Evolutionary conservation across 2,888 invertebrate species (phyloP).

Genomic region (Nephrocerus scutellatus): DNA sequence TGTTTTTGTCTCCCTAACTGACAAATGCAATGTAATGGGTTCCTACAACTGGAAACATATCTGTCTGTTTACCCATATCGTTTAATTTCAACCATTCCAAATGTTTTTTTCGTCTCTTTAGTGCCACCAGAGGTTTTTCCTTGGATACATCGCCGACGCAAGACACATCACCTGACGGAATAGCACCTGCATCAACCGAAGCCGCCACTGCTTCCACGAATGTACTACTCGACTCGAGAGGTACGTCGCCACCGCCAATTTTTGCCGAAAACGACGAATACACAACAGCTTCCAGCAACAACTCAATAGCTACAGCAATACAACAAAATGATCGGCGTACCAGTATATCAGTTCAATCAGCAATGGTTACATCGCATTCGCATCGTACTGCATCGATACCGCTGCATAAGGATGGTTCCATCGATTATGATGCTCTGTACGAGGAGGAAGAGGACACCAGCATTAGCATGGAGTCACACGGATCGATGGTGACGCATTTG

Average conservation of each 20-base stretch:
- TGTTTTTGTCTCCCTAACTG: too few species aligned
- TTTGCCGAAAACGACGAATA: slow-evolving; percentile 39
- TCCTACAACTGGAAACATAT: too few species aligned
- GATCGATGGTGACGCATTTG: slow-evolving; percentile 93
- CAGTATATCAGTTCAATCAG: slow-evolving; percentile 2
- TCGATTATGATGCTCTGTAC: slow-evolving; percentile 83
- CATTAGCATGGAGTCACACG: slow-evolving; percentile 91
- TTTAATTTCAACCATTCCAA: neutral
- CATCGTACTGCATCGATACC: slow-evolving; percentile 11
- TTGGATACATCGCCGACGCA: slow-evolving; percentile 41
- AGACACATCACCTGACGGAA: slow-evolving; percentile 33
- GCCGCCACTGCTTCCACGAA: slow-evolving; percentile 19
- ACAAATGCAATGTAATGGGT: too few species aligned
- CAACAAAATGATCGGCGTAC: slow-evolving; percentile 16
- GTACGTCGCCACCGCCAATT: slow-evolving; percentile 22
- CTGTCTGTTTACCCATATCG: too few species aligned
- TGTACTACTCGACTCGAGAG: neutral
- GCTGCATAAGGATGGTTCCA: slow-evolving; percentile 62
- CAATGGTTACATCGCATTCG: slow-evolving; percentile 1
- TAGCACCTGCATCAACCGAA: slow-evolving; percentile 20
- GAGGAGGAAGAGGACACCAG: slow-evolving; percentile 85
- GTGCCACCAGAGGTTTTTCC: slow-evolving; percentile 42
- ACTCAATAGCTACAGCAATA: slow-evolving; percentile 20
- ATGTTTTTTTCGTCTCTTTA: slow-evolving; percentile 18
- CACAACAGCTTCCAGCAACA: slow-evolving; percentile 30